Conservation (phyloP, 2,888 invertebrate species). For the Eupeodes latifasciatus region DNA sequence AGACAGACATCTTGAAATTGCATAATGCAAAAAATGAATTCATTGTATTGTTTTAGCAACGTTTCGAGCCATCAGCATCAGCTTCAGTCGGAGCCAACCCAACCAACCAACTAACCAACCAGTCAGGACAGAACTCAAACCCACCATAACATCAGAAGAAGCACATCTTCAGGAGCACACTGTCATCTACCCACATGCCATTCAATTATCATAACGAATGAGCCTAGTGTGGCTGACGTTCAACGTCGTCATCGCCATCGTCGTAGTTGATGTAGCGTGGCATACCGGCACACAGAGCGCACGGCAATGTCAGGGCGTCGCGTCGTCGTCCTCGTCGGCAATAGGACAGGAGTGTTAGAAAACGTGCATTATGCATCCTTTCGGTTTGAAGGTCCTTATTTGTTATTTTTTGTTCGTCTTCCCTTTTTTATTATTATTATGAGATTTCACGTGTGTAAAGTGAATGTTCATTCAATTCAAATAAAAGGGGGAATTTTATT, state of each 20-base stretch:
- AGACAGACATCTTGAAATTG: conserved; percentile 75
- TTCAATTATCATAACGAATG: conserved; percentile 76
- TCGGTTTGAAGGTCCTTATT: conserved; percentile 58
- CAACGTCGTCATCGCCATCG: no score
- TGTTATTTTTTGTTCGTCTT: conserved; percentile 13
- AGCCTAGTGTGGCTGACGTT: conserved; percentile 57
- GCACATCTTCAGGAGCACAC: conserved; percentile 15
- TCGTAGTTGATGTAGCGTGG: not conserved
- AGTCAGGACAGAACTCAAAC: conserved; percentile 1
- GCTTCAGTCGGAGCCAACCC: not conserved
- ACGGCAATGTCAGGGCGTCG: not conserved
- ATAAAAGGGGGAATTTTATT: conserved; percentile 6
- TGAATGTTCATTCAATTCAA: conserved; percentile 45
- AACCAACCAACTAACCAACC: conserved; percentile 9
- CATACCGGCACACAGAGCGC: not conserved
- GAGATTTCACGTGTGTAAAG: conserved; percentile 23
- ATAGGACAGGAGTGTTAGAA: conserved; percentile 53
- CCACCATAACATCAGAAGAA: conserved; percentile 13
- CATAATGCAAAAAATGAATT: conserved; percentile 74
- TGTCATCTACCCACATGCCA: conserved; percentile 55
- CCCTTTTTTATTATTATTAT: conserved; percentile 24
- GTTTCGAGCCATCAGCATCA: conserved; percentile 52
- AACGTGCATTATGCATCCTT: conserved; percentile 68
- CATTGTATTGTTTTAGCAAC: conserved; percentile 68
- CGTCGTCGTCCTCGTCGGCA: no score